Evolutionary conservation across 2,888 invertebrate genomes (phyloP), one percentile per base, ranked within the genome.

Genomic region (Melikaiella ostensackeni): DNA sequence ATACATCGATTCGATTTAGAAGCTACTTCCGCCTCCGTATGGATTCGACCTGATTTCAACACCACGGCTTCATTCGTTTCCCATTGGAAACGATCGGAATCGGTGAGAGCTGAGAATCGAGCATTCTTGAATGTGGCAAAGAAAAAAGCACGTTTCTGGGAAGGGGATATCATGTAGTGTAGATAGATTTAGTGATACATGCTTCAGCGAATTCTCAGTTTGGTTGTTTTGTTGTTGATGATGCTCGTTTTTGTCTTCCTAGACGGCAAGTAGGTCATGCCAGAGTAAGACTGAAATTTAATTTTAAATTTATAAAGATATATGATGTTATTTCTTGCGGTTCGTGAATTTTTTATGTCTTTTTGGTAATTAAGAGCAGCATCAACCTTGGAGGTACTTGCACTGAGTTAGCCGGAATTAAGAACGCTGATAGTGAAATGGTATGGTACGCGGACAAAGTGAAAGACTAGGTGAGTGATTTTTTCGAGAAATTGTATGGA

Each of bases 11-110:
- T 70, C 46, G 30, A 50, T 55, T 70, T 70, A 11, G 30, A 70
- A n/a, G 30, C 70, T 30, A 50, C 50, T 70, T 70, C 50, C 50
- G 50, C 70, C 50, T 70, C 50, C 33, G 46, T 70, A 50, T 70
- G 70, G 70, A 70, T 50, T 30, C 50, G 70, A 70, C 70, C 66
- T 70, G 70, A 70, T 70, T 70, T 55, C 70, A 33, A 70, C 50
- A 33, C 13, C 16, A 70, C 50, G 30, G 50, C 70, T 70, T 55
- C 30, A 70, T 70, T 55, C 70, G 50, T 70, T 70, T 70, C 70
- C 70, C 70, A 55, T 33, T 70, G 70, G 70, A 70, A 50, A 70
- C 33, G 70, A 70, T 70, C 50, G 30, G 70, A 55, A n/a, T 50
- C 33, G 30, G 30, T 55, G 70, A 70, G 70, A 70, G 70, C 50